Evolutionary conservation across 1,140 invertebrate species (phyloP).

Genomic region (Papilio xuthus): DNA sequence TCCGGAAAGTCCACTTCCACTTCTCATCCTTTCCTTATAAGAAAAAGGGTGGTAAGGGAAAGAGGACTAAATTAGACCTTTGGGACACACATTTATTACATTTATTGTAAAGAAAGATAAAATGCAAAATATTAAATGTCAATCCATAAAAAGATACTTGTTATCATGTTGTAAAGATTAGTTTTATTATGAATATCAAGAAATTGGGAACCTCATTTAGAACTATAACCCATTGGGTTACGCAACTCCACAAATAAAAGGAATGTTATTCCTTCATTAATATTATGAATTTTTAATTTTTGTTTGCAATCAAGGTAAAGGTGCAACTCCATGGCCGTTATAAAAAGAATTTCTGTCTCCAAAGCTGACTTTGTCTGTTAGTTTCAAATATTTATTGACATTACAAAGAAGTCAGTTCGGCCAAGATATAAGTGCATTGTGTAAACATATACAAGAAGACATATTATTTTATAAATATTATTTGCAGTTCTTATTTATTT

Average conservation of each 20-base stretch:
- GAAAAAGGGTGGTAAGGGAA: too few species aligned
- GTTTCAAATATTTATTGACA: conserved; percentile 18
- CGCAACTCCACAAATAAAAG: conserved; percentile 30
- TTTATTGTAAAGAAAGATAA: neutral
- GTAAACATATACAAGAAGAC: conserved; percentile 22
- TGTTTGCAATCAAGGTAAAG: conserved; percentile 60
- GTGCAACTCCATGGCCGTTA: conserved; percentile 48
- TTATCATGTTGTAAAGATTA: conserved; percentile 11
- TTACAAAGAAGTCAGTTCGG: conserved; percentile 11
- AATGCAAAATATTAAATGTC: neutral
- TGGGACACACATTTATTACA: too few species aligned
- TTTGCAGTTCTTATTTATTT: conserved; percentile 58
- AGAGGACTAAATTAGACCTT: too few species aligned
- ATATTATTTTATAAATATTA: conserved; percentile 47
- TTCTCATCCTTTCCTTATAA: too few species aligned
- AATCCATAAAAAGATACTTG: neutral
- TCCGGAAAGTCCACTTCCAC: too few species aligned
- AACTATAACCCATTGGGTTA: conserved; percentile 39
- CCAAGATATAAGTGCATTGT: neutral
- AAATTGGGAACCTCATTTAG: conserved; percentile 34
- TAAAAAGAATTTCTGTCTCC: conserved; percentile 3
- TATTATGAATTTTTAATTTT: conserved; percentile 45
- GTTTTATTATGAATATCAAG: neutral
- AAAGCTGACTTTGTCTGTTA: conserved; percentile 14
- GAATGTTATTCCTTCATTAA: conserved; percentile 30